Evolutionary conservation across 2,113 vertebrate species (phyloP), one percentile per base, ranked within the genome.

Genomic region (Indicator maculatus): DNA sequence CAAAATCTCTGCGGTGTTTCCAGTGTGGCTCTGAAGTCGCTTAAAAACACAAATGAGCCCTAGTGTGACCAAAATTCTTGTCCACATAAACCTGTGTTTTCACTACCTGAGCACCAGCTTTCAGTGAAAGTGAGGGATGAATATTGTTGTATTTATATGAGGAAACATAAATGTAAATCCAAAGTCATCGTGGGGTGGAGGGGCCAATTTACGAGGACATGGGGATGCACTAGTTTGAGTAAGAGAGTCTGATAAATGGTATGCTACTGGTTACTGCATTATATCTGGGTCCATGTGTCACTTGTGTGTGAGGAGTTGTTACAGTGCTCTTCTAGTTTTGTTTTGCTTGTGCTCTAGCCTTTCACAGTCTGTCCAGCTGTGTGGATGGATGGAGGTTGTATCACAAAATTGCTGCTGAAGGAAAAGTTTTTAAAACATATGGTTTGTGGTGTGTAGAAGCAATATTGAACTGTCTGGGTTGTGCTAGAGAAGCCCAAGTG

Each of bases 321-420:
- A 71, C 89, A 78, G 31, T 84, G 83, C 92, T 95, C 96, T 77
- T 92, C 79, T 91, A 81, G 88, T 93, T 71, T 95, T 96, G 92
- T 97, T 97, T 97, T 93, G 86, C 96, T 91, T 60, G 16, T 94
- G 86, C 96, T 96, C 83, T 88, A 89, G 81, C 89, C 92, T 97
- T 94, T 97, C 88, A 89, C 86, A 95, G 91, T 89, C 89, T 91
- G 82, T 95, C 82, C 89, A 80, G 77, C 90, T 96, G 55, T 78
- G 73, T 96, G 93, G 78, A 95, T 81, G 79, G 93, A 92, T 74
- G 84, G 92, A 95, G n/a, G 38, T 61, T 93, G 76, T 83, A 63
- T 94, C 69, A 21, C 95, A 96, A 97, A 96, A 89, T 76, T 95
- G 84, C 91, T 30, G 41, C 63, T 21, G 31, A 89, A 92, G 50